Evolutionary conservation across 2,888 invertebrate genomes (phyloP).

Genomic region (Diaphora mendica): DNA sequence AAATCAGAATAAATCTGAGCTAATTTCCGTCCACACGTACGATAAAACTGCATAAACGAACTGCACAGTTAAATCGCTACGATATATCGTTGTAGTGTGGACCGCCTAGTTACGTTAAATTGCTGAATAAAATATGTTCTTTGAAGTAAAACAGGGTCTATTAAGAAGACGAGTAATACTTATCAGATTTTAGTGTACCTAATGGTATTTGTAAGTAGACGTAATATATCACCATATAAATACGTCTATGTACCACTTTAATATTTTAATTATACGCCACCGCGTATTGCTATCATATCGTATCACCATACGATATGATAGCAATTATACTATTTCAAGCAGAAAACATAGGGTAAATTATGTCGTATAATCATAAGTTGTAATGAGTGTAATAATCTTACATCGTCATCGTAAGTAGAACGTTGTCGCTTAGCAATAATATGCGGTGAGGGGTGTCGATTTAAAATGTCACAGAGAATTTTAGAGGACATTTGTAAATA

Average conservation of each 20-base stretch:
- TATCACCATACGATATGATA: constrained; percentile 13
- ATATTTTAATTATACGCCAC: constrained; percentile 29
- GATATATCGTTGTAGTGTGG: too few relatives aligned
- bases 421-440: constrained; percentile 51
- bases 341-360: constrained; percentile 20
- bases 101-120: constrained; percentile 49
- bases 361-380: constrained; percentile 45
- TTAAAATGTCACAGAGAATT: constrained; percentile 58
- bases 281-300: too few relatives aligned
- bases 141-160: constrained; percentile 37
- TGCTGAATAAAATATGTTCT: constrained; percentile 38
- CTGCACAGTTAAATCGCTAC: too few relatives aligned
- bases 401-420: constrained; percentile 47
- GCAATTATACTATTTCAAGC: constrained; percentile 32
- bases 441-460: constrained; percentile 52
- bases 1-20: too few relatives aligned
- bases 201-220: background rate
- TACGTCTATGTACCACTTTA: constrained; percentile 28
- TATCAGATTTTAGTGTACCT: constrained; percentile 22
- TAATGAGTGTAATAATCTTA: constrained; percentile 44
- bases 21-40: too few relatives aligned
- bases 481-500: constrained; percentile 53
- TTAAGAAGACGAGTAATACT: constrained; percentile 40
- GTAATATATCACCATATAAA: constrained; percentile 31
- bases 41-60: too few relatives aligned